A percentile compares a stretch with the other conserved stretches of the same genome.
These are phyloP conservation scores for Maniola hyperantus DNA, from an alignment of 2,888 invertebrate species.

Conservation along the genomic window DNA sequence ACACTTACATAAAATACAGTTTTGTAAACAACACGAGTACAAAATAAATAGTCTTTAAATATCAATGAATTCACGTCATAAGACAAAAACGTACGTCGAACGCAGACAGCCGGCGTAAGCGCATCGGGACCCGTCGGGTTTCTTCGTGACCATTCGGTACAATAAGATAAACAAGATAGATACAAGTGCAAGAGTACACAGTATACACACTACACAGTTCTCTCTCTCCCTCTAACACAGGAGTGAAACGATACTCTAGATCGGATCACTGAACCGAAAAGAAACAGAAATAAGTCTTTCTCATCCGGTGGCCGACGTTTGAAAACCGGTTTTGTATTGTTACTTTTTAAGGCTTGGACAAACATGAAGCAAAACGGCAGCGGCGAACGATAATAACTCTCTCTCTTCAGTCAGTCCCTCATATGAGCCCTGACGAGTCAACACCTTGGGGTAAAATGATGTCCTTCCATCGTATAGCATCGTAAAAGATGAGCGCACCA, in stretches of 20 bases:
- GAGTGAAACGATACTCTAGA: constrained; percentile 55
- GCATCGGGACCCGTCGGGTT: constrained; percentile 59
- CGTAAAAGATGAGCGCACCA: too few relatives aligned
- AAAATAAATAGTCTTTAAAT: constrained; percentile 49
- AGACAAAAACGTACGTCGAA: constrained; percentile 56
- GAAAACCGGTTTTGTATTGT: constrained; percentile 69
- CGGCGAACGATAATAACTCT: not conserved
- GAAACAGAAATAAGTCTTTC: constrained; percentile 68
- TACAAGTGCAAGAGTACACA: constrained; percentile 40
- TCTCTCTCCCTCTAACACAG: constrained; percentile 53
- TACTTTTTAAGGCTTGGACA: constrained; percentile 52
- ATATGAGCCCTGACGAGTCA: too few relatives aligned
- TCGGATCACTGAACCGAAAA: constrained; percentile 78
- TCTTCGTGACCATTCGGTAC: constrained; percentile 51
- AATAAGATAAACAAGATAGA: constrained; percentile 38
- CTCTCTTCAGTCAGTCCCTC: too few relatives aligned
- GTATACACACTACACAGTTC: too few relatives aligned
- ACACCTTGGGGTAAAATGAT: too few relatives aligned
- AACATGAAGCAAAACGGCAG: not conserved
- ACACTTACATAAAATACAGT: constrained; percentile 28
- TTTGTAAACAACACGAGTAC: constrained; percentile 27
- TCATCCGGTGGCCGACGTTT: constrained; percentile 61
- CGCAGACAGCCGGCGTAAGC: constrained; percentile 58
- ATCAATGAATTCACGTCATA: constrained; percentile 72
- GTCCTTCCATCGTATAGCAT: too few relatives aligned